Evolutionary conservation across 2,797 vertebrate genomes (phyloP).

Genomic region (Eupleurogrammus muticus): DNA sequence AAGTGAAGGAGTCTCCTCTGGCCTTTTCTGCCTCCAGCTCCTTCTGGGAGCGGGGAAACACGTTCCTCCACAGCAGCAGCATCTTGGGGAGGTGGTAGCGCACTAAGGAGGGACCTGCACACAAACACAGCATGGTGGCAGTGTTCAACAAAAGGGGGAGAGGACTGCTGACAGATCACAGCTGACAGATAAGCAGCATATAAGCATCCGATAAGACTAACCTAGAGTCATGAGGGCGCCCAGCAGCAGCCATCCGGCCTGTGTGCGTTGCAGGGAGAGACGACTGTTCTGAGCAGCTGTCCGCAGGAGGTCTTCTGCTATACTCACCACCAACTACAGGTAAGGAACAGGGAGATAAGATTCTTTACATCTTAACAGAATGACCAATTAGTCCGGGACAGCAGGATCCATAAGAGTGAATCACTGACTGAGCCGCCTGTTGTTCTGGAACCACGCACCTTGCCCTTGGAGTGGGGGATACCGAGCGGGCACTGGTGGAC

Average conservation of each 20-base stretch:
- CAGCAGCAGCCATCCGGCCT: slow-evolving; percentile 97
- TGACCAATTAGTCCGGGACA: not conserved
- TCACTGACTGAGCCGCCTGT: not conserved
- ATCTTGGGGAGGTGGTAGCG: slow-evolving; percentile 99
- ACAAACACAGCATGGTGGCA: not conserved
- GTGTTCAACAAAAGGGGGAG: not conserved
- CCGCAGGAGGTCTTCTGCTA: slow-evolving; percentile 96
- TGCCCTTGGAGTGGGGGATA: slow-evolving; percentile 97
- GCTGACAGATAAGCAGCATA: not conserved
- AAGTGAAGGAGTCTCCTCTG: slow-evolving; percentile 96
- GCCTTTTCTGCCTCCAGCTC: slow-evolving; percentile 98
- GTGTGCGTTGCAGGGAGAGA: slow-evolving; percentile 95
- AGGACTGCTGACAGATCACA: not conserved
- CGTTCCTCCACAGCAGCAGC: slow-evolving; percentile 96
- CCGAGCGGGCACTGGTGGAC: slow-evolving; percentile 97
- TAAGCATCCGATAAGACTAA: slow-evolving; percentile 70
- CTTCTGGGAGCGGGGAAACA: slow-evolving; percentile 97
- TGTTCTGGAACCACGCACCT: slow-evolving; percentile 82
- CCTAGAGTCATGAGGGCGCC: slow-evolving; percentile 98
- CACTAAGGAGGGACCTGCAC: slow-evolving; percentile 92
- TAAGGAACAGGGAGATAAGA: slow-evolving; percentile 12
- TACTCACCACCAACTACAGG: slow-evolving; percentile 96
- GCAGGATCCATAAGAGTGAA: not conserved
- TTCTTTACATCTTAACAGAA: not conserved
- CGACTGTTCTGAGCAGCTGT: slow-evolving; percentile 97